Percentiles rank a stretch among this genome's conserved stretches.
These are phyloP conservation scores for Thymelicus acteon DNA, from an alignment of 2,888 invertebrate species.

Conservation along the genomic window DNA sequence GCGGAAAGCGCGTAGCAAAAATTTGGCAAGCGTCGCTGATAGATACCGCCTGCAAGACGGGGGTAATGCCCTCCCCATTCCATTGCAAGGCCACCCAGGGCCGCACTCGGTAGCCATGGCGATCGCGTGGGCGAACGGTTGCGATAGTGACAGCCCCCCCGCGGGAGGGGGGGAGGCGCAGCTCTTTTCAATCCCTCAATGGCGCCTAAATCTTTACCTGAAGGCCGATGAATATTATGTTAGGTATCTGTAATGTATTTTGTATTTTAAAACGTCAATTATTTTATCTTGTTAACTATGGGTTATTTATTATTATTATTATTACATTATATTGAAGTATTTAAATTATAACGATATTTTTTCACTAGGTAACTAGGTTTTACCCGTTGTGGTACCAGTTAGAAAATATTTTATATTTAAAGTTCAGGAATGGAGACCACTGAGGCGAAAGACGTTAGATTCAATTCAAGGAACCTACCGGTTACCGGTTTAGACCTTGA, in stretches of 20 bases:
- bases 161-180: slow-evolving; percentile 40
- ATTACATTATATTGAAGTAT: no score
- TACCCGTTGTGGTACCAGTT: background rate
- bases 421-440: slow-evolving; percentile 14
- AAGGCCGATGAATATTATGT: slow-evolving; percentile 40
- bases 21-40: slow-evolving; percentile 76
- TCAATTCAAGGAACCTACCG: slow-evolving; percentile 41
- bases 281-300: background rate
- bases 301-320: background rate
- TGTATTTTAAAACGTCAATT: background rate
- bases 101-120: slow-evolving; percentile 80
- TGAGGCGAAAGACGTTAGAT: slow-evolving; percentile 39
- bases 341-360: no score
- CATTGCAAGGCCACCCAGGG: slow-evolving; percentile 85
- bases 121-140: slow-evolving; percentile 72
- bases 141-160: slow-evolving; percentile 77
- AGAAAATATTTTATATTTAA: background rate
- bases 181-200: slow-evolving; percentile 80
- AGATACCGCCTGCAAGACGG: slow-evolving; percentile 74
- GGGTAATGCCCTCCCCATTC: slow-evolving; percentile 85
- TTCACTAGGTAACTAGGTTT: background rate
- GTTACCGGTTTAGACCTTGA: slow-evolving; percentile 37
- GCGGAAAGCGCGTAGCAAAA: slow-evolving; percentile 69
- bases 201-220: slow-evolving; percentile 75
- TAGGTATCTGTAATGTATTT: slow-evolving; percentile 16